These are phyloP conservation scores for Phortica variegata DNA, from an alignment of 1,140 invertebrate genomes.

Conservation along the genomic window DNA sequence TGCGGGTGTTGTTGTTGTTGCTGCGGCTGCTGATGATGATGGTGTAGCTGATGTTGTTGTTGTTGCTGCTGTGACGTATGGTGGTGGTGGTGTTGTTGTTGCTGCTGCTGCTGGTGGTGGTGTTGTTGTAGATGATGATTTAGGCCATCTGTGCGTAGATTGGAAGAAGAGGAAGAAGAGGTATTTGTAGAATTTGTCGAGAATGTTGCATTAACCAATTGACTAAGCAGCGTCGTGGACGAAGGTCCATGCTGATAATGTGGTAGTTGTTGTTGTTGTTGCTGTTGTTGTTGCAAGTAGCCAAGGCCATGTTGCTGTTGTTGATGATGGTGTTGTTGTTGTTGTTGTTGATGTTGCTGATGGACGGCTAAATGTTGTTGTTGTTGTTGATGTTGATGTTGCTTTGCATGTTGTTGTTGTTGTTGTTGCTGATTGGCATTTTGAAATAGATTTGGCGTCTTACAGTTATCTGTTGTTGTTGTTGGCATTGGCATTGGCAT, in stretches of 20 bases:
- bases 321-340: slow-evolving; percentile 30
- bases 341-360: slow-evolving; percentile 51
- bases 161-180: slow-evolving; percentile 13
- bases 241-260: slow-evolving; percentile 49
- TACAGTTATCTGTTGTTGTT: slow-evolving; percentile 26
- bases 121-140: slow-evolving; percentile 28
- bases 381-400: slow-evolving; percentile 19
- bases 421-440: slow-evolving; percentile 32
- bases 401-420: slow-evolving; percentile 29
- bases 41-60: slow-evolving; percentile 24
- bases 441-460: slow-evolving; percentile 48
- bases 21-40: slow-evolving; percentile 24
- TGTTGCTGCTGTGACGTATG: slow-evolving; percentile 6
- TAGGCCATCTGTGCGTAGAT: slow-evolving; percentile 31
- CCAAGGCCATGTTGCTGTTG: slow-evolving; percentile 59
- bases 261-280: slow-evolving; percentile 56
- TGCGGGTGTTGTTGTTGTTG: slow-evolving; percentile 23
- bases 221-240: slow-evolving; percentile 52
- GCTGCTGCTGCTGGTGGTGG: not conserved
- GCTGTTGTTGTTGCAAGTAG: slow-evolving; percentile 60
- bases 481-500: slow-evolving; percentile 32
- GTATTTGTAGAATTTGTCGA: slow-evolving; percentile 24
- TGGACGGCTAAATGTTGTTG: slow-evolving; percentile 23
- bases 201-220: slow-evolving; percentile 57
- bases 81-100: not conserved